Conservation (phyloP, 1,140 invertebrate genomes). For the Phenacoccus solenopsis region DNA sequence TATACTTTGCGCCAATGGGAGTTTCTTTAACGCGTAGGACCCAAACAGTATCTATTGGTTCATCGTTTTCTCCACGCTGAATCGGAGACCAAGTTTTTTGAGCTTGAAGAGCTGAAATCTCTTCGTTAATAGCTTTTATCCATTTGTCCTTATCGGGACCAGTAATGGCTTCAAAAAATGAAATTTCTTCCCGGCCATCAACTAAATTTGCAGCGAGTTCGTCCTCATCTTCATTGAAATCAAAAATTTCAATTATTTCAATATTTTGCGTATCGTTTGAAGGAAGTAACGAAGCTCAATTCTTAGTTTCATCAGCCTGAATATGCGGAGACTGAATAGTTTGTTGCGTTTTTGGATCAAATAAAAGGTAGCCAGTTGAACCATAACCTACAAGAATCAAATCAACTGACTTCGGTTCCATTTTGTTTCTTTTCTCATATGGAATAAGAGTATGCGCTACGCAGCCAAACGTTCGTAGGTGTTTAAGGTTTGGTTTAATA, state of each 20-base stretch:
- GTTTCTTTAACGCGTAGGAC: not conserved
- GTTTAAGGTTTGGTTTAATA: not conserved
- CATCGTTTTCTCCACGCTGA: not conserved
- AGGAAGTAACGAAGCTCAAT: no score
- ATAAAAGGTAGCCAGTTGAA: slow-evolving; percentile 21
- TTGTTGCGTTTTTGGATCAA: not conserved
- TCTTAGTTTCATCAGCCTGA: not conserved
- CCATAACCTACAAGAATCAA: slow-evolving; percentile 25
- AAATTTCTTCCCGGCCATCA: no score
- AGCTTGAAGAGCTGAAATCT: not conserved
- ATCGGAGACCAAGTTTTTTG: not conserved
- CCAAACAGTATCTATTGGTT: not conserved
- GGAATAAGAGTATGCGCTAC: slow-evolving; percentile 30
- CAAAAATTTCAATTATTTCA: no score
- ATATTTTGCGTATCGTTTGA: not conserved
- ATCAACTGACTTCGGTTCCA: slow-evolving; percentile 26
- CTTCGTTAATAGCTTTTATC: not conserved
- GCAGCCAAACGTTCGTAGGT: slow-evolving; percentile 29
- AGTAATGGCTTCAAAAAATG: no score
- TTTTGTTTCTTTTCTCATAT: slow-evolving; percentile 28
- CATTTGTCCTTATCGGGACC: no score
- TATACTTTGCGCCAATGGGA: not conserved
- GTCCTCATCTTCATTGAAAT: not conserved
- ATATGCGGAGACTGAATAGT: not conserved
- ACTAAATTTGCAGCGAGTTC: not conserved